A percentile compares a stretch with the other conserved stretches of the same genome.
phyloP scores from a whole-genome alignment of 2,113 vertebrate genomes.

The Cnemophilus loriae region DNA sequence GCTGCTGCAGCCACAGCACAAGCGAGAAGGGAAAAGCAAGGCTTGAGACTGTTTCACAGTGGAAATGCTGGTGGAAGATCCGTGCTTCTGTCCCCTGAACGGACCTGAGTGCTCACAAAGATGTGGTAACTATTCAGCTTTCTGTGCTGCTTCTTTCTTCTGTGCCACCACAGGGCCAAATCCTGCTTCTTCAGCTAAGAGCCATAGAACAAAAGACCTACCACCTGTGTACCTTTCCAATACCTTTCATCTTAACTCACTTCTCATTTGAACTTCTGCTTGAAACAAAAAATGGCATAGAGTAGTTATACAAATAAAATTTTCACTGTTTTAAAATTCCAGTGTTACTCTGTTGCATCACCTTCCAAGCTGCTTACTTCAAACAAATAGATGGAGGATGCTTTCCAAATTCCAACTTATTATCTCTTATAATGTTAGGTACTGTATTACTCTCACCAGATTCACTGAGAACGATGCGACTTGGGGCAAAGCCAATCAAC shows the following conservation, averaged over 20 bases:
- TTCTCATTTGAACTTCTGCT: not conserved
- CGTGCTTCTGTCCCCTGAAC: not conserved
- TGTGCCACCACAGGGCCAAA: not conserved
- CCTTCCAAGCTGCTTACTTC: conserved; percentile 35
- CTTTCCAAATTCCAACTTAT: conserved; percentile 46
- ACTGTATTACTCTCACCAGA: conserved; percentile 56
- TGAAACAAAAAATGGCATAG: not conserved
- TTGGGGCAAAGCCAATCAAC: conserved; percentile 51
- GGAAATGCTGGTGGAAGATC: not conserved
- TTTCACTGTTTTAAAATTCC: not conserved
- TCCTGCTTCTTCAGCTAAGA: not conserved
- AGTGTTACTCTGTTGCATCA: not conserved
- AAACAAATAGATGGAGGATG: not conserved
- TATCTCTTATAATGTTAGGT: conserved; percentile 45
- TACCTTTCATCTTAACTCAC: not conserved
- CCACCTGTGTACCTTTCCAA: not conserved
- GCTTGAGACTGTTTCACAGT: not conserved
- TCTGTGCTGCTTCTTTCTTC: not conserved
- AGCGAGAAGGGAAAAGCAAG: not conserved
- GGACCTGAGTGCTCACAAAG: not conserved
- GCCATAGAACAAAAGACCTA: not conserved
- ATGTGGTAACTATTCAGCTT: not conserved
- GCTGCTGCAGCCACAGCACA: not conserved
- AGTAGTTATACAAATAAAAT: not conserved
- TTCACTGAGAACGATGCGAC: conserved; percentile 25